Evolutionary conservation across 2,113 vertebrate species (phyloP), one percentile per base, ranked within the genome.

Genomic region (Beaufortia kweichowensis): DNA sequence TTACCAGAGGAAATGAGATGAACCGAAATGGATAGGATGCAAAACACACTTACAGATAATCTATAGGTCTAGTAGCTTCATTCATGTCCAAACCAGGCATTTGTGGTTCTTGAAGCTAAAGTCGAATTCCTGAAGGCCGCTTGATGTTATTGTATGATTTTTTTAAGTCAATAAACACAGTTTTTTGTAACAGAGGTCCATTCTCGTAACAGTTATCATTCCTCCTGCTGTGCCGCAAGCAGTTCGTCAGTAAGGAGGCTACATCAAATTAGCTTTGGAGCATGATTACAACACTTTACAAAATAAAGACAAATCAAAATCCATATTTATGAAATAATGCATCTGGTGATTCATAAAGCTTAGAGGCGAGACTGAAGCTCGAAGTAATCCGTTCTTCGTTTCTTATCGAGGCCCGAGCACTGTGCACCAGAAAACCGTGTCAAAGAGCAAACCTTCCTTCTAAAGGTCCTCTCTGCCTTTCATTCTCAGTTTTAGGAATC

Each of bases 291-390:
- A 14, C 78, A 84, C 81, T 83, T 60, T 50, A 12, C 21, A 29
- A 55, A 31, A 11, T 33, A 43, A 67, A 67, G 6, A n/a, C 21
- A 29, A 64, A 23, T 50, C 21, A 5, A 79, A 41, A 66, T 76
- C 72, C 66, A 46, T 43, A 14, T 53, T 70, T 23, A 50, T 53
- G 77, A 81, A 85, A 72, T 84, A 86, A 90, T 88, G 88, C 85
- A 84, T 87, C 86, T 80, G 85, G 85, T 86, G 88, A 86, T 75
- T 17, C 79, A 82, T 90, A 88, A 92, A 91, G 90, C 90, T 89
- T 78, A 84, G 63, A 84, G 77, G 69, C 77, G 77, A 75, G 72
- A 80, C 82, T 59, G 63, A 67, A 86, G 78, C 78, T 33, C 48
- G 41, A 59, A 76, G 75, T 61, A 61, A 23, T 59, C 56, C 15